Base-by-base conservation (phyloP, 1,140 invertebrate species). In the Apis laboriosa region DNA sequence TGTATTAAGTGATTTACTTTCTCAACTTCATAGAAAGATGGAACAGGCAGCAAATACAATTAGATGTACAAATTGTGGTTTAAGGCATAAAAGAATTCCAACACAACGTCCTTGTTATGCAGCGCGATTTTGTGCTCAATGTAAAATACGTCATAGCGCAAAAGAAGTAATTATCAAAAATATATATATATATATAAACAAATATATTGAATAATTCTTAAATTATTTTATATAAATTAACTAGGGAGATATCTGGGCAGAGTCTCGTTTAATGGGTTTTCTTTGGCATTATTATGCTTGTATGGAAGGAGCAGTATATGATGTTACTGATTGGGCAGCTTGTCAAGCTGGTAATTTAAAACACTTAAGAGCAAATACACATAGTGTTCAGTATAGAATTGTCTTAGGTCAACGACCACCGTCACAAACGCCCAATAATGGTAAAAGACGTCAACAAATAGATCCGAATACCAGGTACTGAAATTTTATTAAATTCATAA, bases 221-320 rank as follows among this genome's bases (percentile, higher is more conserved):
- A 66, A 53, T 72, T 58, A 83, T 77, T 34, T 58, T 75, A 72
- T 85, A 73, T 12, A 73, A 81, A 83, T 80, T 89, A 90, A 91
- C 51, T 92, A 98, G 98, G 98, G 97, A 85, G 98, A 99, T 93
- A 98, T 99, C 86, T 99, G 98, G 98, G 98, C 98, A 67, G 98
- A 99, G 94, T 97, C 97, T 67, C 96, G 96, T 86, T 95, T 97
- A 94, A 96, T 98, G 94, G 98, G 98, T 72, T 96, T 98, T 85
- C 95, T 97, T 64, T 98, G 98, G 97, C 97, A 98, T 94, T 99
- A 99, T 94, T 98, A 97, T 93, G 98, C 98, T n/a, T 98, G 98
- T 87, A 99, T 99, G 98, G 98, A 99, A 93, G 97, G 97, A 67
- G 97, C 96, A 81, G 97, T 99, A 19, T 99, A 98, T 92, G 97